Base-by-base conservation (phyloP, 2,797 vertebrate genomes). In the Gallinago solitaria region DNA sequence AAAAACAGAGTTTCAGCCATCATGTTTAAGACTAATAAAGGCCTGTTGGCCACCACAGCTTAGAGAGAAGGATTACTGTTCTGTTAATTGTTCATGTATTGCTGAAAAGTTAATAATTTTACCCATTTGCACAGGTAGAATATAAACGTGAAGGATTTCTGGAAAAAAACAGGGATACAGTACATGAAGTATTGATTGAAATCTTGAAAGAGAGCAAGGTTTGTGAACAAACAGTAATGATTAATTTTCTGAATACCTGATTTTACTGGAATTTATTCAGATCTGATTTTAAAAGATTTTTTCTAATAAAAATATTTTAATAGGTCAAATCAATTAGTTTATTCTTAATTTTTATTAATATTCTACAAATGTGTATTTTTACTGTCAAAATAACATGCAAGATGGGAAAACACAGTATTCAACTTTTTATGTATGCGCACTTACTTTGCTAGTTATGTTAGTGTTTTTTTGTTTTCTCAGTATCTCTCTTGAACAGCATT, bases 91-190 rank as follows among this genome's bases (percentile, higher is more conserved):
- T 59, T 92, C 7, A 3, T 69, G 12, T 67, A n/a, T 65, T 86
- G 39, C 80, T 84, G 56, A 54, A 45, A 81, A 93, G 51, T 80
- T 80, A 86, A 70, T 78, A 33, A 54, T 59, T 90, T 93, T 57
- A 37, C 83, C 37, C 57, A 5, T 97, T 95, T 89, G 87, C 41
- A 92, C 96, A 99, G 99, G 99, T 99, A 81, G 99, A 99, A 96
- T 99, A 99, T 96, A 98, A 99, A 90, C 99, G 99, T 96, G 98
- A 98, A 98, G 99, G 99, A 63, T 99, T 99, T 97, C 98, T 99
- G 86, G 99, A 99, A 96, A 99, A 99, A 98, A 99, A 99, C 98
- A 98, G 99, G 98, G 99, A 99, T 76, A 98, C 99, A 1, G 98
- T 99, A 4, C 99, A 99, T 60, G 99, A 99, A 97, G 98, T 98